Evolutionary conservation across 2,113 vertebrate genomes (phyloP), one percentile per base, ranked within the genome.

Genomic region (Gadus chalcogrammus): DNA sequence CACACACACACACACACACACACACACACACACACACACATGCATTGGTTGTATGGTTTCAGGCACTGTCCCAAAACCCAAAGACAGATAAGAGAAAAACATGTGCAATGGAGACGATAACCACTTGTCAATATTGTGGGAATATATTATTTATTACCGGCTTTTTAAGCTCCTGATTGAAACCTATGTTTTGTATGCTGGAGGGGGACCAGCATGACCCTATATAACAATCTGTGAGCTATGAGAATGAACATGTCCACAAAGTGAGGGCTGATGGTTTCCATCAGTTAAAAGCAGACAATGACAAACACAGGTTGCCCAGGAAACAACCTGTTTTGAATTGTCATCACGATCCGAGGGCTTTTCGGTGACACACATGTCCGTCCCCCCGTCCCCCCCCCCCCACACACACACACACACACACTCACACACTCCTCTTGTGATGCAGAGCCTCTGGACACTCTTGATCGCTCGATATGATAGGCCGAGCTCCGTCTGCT

Each of bases 401-500:
- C 1, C 42, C 1, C 42, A 48, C 16, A 58, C 55, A 58, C 55
- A 58, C 55, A 17, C 55, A 0, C 55, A n/a, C 55, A 17, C 55
- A 56, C 55, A 56, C 55, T 15, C 55, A 56, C 55, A 58, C 15
- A 58, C 55, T 17, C 55, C 15, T 6, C 55, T 13, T 12, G 6
- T 48, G 42, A 58, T n/a, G 22, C 20, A 22, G 5, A 52, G 16
- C 67, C 65, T 72, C n/a, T 78, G 76, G 73, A 83, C 79, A 74
- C 80, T 74, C 84, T 76, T 75, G 76, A 80, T 81, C 74, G 55
- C 81, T 77, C 38, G 73, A 83, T 69, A 69, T 42, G 73, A 84
- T 69, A 72, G 77, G 71, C 73, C 48, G 67, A 5, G 17, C 62
- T 73, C 74, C 2, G 42, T 48, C 42, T 13, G 11, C 42, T 20